These are phyloP conservation scores for Mantis religiosa DNA, from an alignment of 2,888 invertebrate species.

Conservation along the genomic window DNA sequence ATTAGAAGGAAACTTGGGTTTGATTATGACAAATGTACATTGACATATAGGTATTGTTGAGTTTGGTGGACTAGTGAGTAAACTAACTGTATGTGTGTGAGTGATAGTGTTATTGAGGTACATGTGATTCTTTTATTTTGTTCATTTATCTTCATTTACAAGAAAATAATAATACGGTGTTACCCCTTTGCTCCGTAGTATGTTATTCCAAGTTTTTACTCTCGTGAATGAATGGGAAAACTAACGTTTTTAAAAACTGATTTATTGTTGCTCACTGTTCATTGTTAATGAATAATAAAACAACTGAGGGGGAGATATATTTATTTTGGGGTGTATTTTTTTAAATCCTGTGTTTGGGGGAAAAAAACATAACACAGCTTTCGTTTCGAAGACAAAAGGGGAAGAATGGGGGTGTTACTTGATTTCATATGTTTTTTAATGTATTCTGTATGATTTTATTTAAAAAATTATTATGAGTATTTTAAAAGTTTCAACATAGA, in stretches of 20 bases:
- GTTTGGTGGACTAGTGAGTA: not conserved
- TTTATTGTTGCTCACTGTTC: slow-evolving; percentile 13
- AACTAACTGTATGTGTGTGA: slow-evolving; percentile 7
- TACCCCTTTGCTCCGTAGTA: not conserved
- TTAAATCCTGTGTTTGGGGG: not conserved
- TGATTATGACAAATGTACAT: not conserved
- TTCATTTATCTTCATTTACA: not conserved
- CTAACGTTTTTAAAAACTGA: not conserved
- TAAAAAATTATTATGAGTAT: not conserved
- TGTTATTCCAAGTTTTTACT: not conserved
- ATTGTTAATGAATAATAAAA: slow-evolving; percentile 11
- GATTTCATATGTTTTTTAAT: too few relatives aligned
- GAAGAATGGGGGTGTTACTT: too few relatives aligned
- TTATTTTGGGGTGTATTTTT: slow-evolving; percentile 8
- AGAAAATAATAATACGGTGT: not conserved
- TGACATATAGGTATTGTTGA: not conserved
- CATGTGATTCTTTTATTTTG: not conserved
- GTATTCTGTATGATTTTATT: not conserved
- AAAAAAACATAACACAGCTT: not conserved
- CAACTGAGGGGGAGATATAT: not conserved
- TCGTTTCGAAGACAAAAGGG: not conserved
- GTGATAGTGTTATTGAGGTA: not conserved
- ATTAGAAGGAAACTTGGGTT: not conserved
- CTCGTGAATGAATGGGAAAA: not conserved
- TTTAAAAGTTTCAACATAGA: not conserved